Conservation (phyloP, 2,888 invertebrate species). For the Mythimna vitellina region DNA sequence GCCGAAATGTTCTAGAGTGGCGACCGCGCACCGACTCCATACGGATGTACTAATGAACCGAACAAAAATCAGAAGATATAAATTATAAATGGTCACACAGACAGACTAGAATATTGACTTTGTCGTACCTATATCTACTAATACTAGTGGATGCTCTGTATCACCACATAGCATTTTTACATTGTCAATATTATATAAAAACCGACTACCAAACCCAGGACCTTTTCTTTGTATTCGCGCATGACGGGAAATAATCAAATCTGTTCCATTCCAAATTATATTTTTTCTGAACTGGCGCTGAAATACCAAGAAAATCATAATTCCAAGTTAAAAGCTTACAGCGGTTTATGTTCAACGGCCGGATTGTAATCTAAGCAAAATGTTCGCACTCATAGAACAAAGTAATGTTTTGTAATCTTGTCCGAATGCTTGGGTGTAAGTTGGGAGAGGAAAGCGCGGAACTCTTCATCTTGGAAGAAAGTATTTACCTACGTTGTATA, state of each 20-base stretch:
- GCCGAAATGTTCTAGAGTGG: no score
- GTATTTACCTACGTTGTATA: neutral
- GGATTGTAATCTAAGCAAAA: constrained; percentile 43
- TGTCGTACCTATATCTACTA: neutral
- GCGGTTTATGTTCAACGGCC: constrained; percentile 16
- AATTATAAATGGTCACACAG: neutral
- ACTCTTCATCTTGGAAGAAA: constrained; percentile 6
- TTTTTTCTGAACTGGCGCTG: neutral
- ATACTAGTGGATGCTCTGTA: no score
- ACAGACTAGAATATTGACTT: neutral
- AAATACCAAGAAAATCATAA: constrained; percentile 15
- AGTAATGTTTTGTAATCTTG: constrained; percentile 53
- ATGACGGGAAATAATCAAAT: constrained; percentile 10
- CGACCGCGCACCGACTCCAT: no score
- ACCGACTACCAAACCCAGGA: neutral
- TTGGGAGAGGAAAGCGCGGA: constrained; percentile 3
- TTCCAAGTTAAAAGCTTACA: constrained; percentile 29
- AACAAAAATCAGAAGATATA: no score
- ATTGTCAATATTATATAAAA: neutral
- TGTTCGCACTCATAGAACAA: constrained; percentile 22
- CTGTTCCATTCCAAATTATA: neutral
- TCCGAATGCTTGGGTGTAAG: constrained; percentile 23
- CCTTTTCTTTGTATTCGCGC: neutral
- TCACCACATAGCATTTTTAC: no score
- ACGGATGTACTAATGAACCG: no score